phyloP scores from a whole-genome alignment of 2,888 invertebrate genomes.

The Periphyllus acericola region DNA sequence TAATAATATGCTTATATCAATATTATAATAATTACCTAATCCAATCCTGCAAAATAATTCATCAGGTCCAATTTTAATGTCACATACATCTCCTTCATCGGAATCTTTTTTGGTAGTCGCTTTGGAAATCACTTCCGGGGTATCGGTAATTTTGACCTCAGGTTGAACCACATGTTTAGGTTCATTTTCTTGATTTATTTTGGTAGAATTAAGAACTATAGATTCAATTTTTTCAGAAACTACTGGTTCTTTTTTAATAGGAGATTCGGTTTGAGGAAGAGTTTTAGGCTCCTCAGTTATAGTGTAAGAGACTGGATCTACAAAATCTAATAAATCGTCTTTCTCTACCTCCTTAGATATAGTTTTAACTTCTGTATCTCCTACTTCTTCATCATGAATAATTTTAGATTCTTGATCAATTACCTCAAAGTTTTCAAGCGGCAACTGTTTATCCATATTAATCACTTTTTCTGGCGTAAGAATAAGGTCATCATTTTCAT shows the following conservation, averaged over 20 bases:
- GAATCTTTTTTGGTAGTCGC: slow-evolving; percentile 1
- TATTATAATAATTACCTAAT: slow-evolving; percentile 70
- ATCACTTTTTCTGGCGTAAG: slow-evolving; percentile 11
- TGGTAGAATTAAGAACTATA: background rate
- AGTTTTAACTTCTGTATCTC: background rate
- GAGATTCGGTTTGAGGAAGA: background rate
- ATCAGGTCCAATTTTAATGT: slow-evolving; percentile 74
- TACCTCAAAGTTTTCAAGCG: slow-evolving; percentile 46
- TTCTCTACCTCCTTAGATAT: slow-evolving; percentile 14
- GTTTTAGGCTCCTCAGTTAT: background rate
- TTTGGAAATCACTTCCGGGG: slow-evolving; percentile 14
- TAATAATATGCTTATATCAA: background rate
- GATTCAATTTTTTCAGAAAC: slow-evolving; percentile 30
- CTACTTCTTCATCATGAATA: background rate
- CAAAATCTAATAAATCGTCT: slow-evolving; percentile 24
- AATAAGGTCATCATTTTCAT: slow-evolving; percentile 12
- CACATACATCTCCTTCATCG: slow-evolving; percentile 65
- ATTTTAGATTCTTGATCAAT: slow-evolving; percentile 25
- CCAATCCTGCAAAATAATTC: slow-evolving; percentile 80
- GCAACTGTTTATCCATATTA: background rate
- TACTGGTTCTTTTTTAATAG: slow-evolving; percentile 11
- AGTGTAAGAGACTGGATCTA: background rate
- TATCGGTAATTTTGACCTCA: slow-evolving; percentile 33
- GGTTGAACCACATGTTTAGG: slow-evolving; percentile 24
- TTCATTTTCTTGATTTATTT: slow-evolving; percentile 40